Conservation (phyloP, 2,888 invertebrate genomes). For the Brachyptera risi region DNA sequence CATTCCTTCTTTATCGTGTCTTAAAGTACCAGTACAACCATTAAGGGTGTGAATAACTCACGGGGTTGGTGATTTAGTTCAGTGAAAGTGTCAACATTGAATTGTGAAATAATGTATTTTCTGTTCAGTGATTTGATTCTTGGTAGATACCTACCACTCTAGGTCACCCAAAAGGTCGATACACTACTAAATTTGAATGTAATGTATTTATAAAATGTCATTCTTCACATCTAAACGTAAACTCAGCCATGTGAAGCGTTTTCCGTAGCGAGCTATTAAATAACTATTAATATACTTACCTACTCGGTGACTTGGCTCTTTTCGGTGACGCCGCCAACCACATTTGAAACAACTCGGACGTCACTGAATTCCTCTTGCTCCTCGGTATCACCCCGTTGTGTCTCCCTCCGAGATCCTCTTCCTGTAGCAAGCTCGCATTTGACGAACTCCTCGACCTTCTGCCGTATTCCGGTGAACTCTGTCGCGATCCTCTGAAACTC, state of each 20-base stretch:
- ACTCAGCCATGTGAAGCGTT: background rate
- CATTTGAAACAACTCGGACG: conserved; percentile 78
- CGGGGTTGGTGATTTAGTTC: no score
- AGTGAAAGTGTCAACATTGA: no score
- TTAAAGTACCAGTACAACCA: no score
- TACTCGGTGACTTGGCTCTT: conserved; percentile 44
- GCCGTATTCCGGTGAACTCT: conserved; percentile 9
- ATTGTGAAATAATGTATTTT: no score
- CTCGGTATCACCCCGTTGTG: conserved; percentile 26
- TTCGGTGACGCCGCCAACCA: conserved; percentile 79
- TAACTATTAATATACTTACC: no score
- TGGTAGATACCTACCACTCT: no score
- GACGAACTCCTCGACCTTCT: conserved; percentile 24
- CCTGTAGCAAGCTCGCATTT: conserved; percentile 22
- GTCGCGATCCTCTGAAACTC: conserved; percentile 6
- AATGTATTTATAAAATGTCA: no score
- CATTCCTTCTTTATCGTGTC: no score
- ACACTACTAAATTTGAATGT: no score
- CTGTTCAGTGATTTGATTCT: no score
- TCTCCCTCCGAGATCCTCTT: conserved; percentile 13
- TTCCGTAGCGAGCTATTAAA: background rate
- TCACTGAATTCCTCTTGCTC: conserved; percentile 61
- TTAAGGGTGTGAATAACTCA: no score
- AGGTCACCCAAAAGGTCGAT: no score
- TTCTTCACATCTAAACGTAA: background rate